Percentiles rank a stretch among this genome's conserved stretches.
Evolutionary conservation across 2,113 vertebrate genomes (phyloP).

Genomic region (Rostratula benghalensis): DNA sequence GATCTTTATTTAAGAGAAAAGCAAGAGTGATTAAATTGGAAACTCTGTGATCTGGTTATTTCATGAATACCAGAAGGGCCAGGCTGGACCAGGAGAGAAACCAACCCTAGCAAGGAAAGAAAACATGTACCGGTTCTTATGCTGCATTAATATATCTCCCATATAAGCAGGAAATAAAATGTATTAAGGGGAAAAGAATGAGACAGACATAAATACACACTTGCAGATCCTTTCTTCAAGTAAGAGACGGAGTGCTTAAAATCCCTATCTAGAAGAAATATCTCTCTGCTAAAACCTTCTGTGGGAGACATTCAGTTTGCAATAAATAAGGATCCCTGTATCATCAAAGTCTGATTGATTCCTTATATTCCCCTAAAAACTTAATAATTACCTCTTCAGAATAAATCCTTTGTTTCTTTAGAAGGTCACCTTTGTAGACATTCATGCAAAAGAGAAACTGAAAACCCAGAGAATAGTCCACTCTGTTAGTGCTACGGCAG

Average conservation of each 20-base stretch:
- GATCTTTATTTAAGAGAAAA: conserved; percentile 31
- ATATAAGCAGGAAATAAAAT: background rate
- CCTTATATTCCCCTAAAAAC: background rate
- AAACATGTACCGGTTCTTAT: background rate
- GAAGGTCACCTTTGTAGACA: conserved; percentile 3
- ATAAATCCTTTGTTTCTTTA: background rate
- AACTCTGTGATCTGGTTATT: conserved; percentile 31
- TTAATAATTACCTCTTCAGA: background rate
- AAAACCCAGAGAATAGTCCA: background rate
- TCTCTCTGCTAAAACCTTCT: background rate
- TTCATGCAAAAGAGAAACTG: background rate
- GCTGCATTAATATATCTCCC: background rate
- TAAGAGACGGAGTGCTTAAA: background rate
- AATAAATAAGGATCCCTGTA: background rate
- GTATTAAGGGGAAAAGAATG: background rate
- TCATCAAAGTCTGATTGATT: background rate
- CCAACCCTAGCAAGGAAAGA: background rate
- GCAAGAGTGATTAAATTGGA: conserved; percentile 7
- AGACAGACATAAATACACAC: background rate
- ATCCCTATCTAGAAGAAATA: background rate
- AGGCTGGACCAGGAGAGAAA: background rate
- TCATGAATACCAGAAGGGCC: background rate
- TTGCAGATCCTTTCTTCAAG: background rate
- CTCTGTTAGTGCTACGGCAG: background rate
- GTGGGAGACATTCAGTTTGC: background rate